Conservation (phyloP, 2,113 vertebrate genomes). For the Pimephales promelas region DNA sequence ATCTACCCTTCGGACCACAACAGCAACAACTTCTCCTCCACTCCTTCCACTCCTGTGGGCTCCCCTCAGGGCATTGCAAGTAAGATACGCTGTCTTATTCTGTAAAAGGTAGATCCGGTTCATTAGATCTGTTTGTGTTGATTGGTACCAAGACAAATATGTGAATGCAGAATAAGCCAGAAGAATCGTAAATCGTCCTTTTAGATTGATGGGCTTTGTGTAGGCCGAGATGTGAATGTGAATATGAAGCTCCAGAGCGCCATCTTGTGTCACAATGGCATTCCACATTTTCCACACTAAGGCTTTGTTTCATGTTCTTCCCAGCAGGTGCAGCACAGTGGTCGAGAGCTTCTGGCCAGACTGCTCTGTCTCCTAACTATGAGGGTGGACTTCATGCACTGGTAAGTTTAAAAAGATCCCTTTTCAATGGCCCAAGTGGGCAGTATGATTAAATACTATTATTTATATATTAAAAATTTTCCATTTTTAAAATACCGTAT, state of each 20-base stretch:
- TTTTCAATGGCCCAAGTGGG: neutral
- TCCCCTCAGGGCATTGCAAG: slow-evolving; percentile 95
- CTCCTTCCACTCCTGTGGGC: slow-evolving; percentile 91
- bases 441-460: no score
- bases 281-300: neutral
- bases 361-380: slow-evolving; percentile 89
- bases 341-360: slow-evolving; percentile 84
- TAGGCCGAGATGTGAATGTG: slow-evolving; percentile 14
- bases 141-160: neutral
- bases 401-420: slow-evolving; percentile 72
- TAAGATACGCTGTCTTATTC: slow-evolving; percentile 56
- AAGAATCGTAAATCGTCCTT: slow-evolving; percentile 4
- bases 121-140: slow-evolving; percentile 5
- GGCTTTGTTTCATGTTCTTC: slow-evolving; percentile 41
- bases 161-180: neutral
- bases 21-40: slow-evolving; percentile 96
- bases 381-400: slow-evolving; percentile 90
- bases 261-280: slow-evolving; percentile 67
- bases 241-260: slow-evolving; percentile 58
- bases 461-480: no score
- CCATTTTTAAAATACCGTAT: no score
- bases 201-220: neutral
- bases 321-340: slow-evolving; percentile 89
- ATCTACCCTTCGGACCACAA: slow-evolving; percentile 98
- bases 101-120: neutral